Evolutionary conservation across 2,113 vertebrate species (phyloP), one percentile per base, ranked within the genome.

Genomic region (Callorhinus ursinus): DNA sequence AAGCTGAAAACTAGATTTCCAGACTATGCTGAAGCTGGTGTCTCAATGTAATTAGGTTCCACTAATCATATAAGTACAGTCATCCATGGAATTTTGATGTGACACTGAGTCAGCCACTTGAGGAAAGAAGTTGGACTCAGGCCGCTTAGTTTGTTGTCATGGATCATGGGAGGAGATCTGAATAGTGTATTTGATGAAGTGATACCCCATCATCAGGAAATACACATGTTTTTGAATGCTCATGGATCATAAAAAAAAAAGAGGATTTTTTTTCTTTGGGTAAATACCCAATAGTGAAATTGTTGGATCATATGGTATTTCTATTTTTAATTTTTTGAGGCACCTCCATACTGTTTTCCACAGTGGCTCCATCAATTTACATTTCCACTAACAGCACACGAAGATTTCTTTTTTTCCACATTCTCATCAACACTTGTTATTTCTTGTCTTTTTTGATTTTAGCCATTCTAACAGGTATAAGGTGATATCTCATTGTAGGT

Each of bases 21-120:
- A 5, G 67, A 4, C 46, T 88, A 36, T 74, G 69, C 83, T 33
- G 53, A 59, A 59, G 51, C n/a, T 22, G 16, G 10, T 15, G 28
- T 74, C 36, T 74, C n/a, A 42, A 9, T 21, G 5, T 22, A n/a
- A 22, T 13, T 18, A 19, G n/a, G n/a, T 39, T 31, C 24, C 26
- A 21, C 16, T 4, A 1, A 4, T 39, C 67, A 31, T 2, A 2
- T 42, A 7, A 15, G 4, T 4, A 12, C 36, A 31, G 24, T 19
- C 6, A 9, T 21, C 28, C 5, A 10, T 8, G 11, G 26, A 72
- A 31, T 51, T 57, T 28, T 28, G 15, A 19, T 71, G 57, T 63
- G 81, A 57, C 4, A 13, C 6, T 49, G 83, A 67, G 61, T n/a
- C 83, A 16, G 31, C 63, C 19, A 2, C 46, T 22, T 12, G 51